Evolutionary conservation across 1,140 invertebrate genomes (phyloP), one percentile per base, ranked within the genome.

Genomic region (Uloborus diversus): DNA sequence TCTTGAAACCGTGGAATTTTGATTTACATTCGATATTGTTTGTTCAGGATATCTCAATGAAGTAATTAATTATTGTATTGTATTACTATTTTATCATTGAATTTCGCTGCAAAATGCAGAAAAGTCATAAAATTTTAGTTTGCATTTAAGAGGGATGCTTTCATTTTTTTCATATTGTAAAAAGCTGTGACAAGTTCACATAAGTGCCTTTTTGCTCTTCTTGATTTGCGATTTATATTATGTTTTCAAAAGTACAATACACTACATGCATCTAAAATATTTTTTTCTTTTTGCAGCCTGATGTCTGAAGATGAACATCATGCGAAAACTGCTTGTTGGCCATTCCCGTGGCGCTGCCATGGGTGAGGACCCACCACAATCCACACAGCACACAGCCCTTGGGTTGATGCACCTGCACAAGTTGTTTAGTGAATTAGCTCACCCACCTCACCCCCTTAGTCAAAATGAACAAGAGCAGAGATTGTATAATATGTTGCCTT

Each of bases 341-440:
- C 81, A 81, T 32, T 70, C 81, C 4, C 25, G 79, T 33, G 80
- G 71, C 17, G 75, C 71, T 11, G 82, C 73, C 5, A 71, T 68
- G 79, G 57, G 79, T 56, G 71, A 69, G 42, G 59, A 73, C 17
- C 73, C 71, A 27, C 71, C 62, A 59, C 80, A 66, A 35, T 62
- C 79, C 14, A 75, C 76, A 35, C 82, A 83, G 57, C 70, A 81
- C 30, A 81, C 83, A 25, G 80, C 84, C 17, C 89, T 99, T 57
- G 96, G 96, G 51, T 89, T 99, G 14, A 96, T 95, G 91, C 96
- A 98, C 85, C 90, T 99, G 3, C 95, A 97, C 83, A 99, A 98
- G 87, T 89, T 99, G 11, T 99, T 98, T 88, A 92, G 93, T 27
- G 96, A 98, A 85, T 97, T 96, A 84, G 93, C 92, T 25, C 94